Base-by-base conservation (phyloP, 2,113 vertebrate genomes). In the Tauraco erythrolophus region DNA sequence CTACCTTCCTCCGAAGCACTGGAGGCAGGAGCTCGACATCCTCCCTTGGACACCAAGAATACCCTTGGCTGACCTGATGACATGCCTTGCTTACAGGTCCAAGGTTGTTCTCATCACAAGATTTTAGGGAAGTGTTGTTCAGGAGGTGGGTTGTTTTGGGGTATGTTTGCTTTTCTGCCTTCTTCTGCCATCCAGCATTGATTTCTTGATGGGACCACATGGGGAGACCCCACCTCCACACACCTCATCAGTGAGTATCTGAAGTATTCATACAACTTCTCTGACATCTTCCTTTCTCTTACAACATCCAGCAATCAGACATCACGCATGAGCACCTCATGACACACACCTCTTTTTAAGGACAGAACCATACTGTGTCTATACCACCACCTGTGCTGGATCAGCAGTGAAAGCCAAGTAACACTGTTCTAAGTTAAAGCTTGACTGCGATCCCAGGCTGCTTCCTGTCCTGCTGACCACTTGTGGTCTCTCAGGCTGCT, bases 281-380 rank as follows among this genome's bases (percentile, higher is more conserved):
- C n/a, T 23, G 75, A 25, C 8, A 41, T 3, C 33, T n/a, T 41
- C 23, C 18, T 41, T 82, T 60, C 74, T 57, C 70, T 72, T 48
- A 5, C 5, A 46, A 70, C 54, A 81, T 24, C 41, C 56, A 79
- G 39, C 14, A 70, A 19, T 19, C 17, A 48, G 51, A 60, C 56
- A 68, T 24, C 30, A 53, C 51, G 45, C 57, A 35, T 23, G 41
- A 76, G 35, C 43, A 69, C n/a, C 41, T 68, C 60, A 70, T 0
- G 1, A 46, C 22, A 57, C 33, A n/a, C 0, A 0, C 33, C 28
- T 35, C 45, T 64, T 35, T 19, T 11, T 56, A 62, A 68, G 65
- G 84, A 50, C 37, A 80, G 45, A 57, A 61, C 37, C n/a, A 27
- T n/a, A 30, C 45, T 15, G 7, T 45, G 61, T 11, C n/a, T 31